Base-by-base conservation (phyloP, 1,140 invertebrate species). In the Brachionus rotundiformis region DNA sequence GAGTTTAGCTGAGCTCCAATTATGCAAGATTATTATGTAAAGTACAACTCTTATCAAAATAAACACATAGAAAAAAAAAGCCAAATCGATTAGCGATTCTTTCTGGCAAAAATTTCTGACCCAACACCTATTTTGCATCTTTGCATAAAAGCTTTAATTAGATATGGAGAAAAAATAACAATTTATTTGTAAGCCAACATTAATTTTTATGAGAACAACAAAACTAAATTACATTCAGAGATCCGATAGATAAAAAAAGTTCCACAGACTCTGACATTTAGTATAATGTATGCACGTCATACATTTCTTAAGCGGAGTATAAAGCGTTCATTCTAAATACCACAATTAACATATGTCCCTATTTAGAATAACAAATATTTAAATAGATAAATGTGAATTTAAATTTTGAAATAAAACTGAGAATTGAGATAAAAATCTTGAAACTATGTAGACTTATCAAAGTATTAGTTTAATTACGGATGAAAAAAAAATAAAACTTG, bases 231-330 rank as follows among this genome's bases (percentile, higher is more conserved):
- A 19, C 47, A 54, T 54, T 54, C 47, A 54, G 47, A 54, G 47
- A 54, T 54, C 19, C 19, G 19, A 54, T 19, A 54, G 47, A 54
- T 54, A 10, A 54, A 54, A 49, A 54, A 54, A 54, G 47, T 54
- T 54, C 47, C 47, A 54, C 23, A 16, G 47, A 54, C 47, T 54
- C 47, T 54, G 47, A 54, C 47, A 54, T 54, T 54, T 54, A 54
- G 19, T 49, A 8, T 39, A 54, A 54, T 54, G 47, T 54, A 8
- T 16, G 19, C 47, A 54, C 47, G 47, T 54, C 47, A 54, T 54
- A 54, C 47, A 54, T 54, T 54, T 19, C 47, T 54, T 19, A 41
- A 13, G n/a, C 10, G 39, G 10, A 41, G 10, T 41, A 11, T 41
- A 54, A 54, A 54, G 47, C 47, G 47, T 54, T 54, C 7, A 23